These are phyloP conservation scores for Ceriagrion tenellum DNA, from an alignment of 2,888 invertebrate genomes.

Conservation along the genomic window DNA sequence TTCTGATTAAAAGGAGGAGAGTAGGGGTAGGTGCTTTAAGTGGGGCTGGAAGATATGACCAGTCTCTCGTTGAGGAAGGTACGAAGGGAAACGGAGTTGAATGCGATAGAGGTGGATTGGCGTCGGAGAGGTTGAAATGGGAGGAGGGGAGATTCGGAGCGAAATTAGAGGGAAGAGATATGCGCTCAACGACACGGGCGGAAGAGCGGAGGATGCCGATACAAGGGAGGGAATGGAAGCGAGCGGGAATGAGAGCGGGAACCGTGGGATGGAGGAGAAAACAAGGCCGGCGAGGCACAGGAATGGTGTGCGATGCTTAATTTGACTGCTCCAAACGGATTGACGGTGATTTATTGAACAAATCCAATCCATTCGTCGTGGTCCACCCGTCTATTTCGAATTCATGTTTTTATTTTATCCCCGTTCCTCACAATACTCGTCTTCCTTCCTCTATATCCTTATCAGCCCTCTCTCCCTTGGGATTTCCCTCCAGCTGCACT, in stretches of 20 bases:
- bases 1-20: not conserved
- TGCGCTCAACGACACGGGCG: not conserved
- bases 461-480: not conserved
- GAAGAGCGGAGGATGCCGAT: not conserved
- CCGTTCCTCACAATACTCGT: not conserved
- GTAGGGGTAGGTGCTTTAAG: not conserved
- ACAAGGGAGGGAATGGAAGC: no score
- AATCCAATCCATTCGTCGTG: slow-evolving; percentile 10
- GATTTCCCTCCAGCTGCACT: not conserved
- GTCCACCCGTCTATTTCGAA: not conserved
- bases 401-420: not conserved
- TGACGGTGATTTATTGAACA: slow-evolving; percentile 12
- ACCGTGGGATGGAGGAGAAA: not conserved
- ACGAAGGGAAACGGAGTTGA: not conserved
- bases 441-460: not conserved
- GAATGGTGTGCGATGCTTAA: slow-evolving; percentile 44
- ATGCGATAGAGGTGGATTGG: not conserved
- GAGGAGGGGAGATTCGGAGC: not conserved
- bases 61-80: not conserved
- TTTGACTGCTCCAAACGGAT: slow-evolving; percentile 50
- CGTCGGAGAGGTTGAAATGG: not conserved
- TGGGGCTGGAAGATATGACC: not conserved
- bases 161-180: not conserved
- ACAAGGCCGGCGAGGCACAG: not conserved
- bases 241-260: not conserved